phyloP scores from a whole-genome alignment of 2,113 vertebrate genomes.

The Sander lucioperca region DNA sequence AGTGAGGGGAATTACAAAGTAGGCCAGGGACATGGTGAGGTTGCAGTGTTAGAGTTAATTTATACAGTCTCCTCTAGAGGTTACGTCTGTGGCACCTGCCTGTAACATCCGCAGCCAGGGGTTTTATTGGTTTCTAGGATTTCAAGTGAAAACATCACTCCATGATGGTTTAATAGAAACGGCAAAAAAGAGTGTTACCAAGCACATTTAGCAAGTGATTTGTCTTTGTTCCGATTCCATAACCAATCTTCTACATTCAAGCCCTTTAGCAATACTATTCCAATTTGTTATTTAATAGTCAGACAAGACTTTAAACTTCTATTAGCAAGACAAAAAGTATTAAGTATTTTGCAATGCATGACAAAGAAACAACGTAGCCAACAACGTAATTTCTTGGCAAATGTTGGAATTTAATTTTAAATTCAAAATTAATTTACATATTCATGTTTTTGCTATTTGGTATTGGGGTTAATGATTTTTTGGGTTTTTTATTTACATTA shows the following conservation, averaged over 20 bases:
- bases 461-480: not conserved
- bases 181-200: not conserved
- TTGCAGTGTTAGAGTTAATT: not conserved
- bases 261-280: not conserved
- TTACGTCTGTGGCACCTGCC: not conserved
- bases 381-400: not conserved
- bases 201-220: not conserved
- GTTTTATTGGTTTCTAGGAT: not conserved
- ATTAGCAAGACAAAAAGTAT: not conserved
- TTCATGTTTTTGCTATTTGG: not conserved
- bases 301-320: not conserved
- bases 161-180: not conserved
- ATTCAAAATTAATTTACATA: not conserved
- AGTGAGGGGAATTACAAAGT: constrained; percentile 8
- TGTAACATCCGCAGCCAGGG: not conserved
- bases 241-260: too few species aligned
- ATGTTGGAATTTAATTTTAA: not conserved
- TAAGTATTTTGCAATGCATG: not conserved
- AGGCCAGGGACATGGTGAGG: constrained; percentile 2
- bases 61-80: not conserved
- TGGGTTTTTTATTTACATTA: not conserved
- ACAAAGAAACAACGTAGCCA: not conserved
- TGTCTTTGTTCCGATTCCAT: not conserved
- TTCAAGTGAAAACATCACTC: not conserved
- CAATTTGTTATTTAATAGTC: not conserved